Evolutionary conservation across 2,888 invertebrate genomes (phyloP), one percentile per base, ranked within the genome.

Genomic region (Sylvicola fuscatus): DNA sequence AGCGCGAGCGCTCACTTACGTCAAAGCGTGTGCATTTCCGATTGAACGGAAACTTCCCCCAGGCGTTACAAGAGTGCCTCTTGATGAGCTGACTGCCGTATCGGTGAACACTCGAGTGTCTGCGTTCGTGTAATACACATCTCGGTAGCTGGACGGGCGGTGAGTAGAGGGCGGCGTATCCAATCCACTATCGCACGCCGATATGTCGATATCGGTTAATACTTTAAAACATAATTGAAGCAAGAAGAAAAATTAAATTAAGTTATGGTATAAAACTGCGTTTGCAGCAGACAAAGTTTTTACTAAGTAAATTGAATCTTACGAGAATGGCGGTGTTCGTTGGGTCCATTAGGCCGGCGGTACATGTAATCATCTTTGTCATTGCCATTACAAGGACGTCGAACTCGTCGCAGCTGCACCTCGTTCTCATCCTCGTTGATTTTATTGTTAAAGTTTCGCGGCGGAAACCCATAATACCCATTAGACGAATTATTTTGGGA

Each of bases 151-250:
- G 37, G 56, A 57, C 27, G 58, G 57, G 38, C 57, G 55, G 37
- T 58, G 54, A 3, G 56, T 60, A 11, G 61, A 60, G 6, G 60
- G 60, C n/a, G 62, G 58, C 28, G 59, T 59, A 38, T 60, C 58
- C 42, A 61, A 44, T 33, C 58, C 58, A 42, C 52, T 58, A 42
- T 60, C 61, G 47, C 58, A 62, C 33, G 58, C 64, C 54, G 58
- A 58, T 37, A 66, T 66, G 47, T 70, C 68, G 44, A 68, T 61
- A 47, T 70, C 68, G 38, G 67, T 65, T 53, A 69, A 54, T 44
- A 68, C 68, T 70, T 50, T 2, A 55, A 48, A 17, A 37, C 34
- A 34, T 17, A 6, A 34, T 6, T 8, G 21, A 34, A 30, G 33
- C 14, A 26, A 36, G n/a, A 35, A 29, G 15, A 28, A 14, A 26